Base-by-base conservation (phyloP, 2,797 vertebrate species). In the Pipistrellus nathusii region DNA sequence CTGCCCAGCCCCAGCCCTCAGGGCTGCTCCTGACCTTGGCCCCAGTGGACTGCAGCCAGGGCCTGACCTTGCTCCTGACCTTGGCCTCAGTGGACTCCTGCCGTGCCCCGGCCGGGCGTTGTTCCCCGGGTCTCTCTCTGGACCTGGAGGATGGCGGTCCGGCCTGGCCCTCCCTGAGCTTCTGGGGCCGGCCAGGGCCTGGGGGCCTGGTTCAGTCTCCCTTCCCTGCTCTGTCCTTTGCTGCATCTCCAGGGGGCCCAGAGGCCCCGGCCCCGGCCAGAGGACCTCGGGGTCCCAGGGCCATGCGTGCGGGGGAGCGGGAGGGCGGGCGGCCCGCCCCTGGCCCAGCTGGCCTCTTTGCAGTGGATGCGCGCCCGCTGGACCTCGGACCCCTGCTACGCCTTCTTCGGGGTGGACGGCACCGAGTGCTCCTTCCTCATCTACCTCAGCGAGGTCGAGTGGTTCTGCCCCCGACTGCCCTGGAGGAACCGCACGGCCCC, bases 281-380 rank as follows among this genome's bases (percentile, higher is more conserved):
- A 62, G 44, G 68, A 8, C 48, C 35, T 25, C 1, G 1, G 87
- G 87, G 27, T 59, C 13, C 59, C 73, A 66, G 38, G 53, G 69
- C 11, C 46, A 5, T 2, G 17, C 1, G 1, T 0, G 32, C 30
- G 14, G 2, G 62, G 53, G 25, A 18, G 0, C 9, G 0, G 32
- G 1, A 8, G 76, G 41, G 13, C 3, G 0, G 5, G 27, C 1
- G 25, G 0, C 23, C 0, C 1, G 85, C 72, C 23, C 83, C 69
- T 13, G 46, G 46, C 48, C n/a, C 92, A 92, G 51, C 96, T 86
- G 72, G 38, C 23, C 71, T 95, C 85, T 86, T 96, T 3, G 4
- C 98, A 99, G 98, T 99, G 99, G 99, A 99, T 99, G 99, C 99
- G 99, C 38, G 99, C 99, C n/a, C 99, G 99, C 88, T 99, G 99